Evolutionary conservation across 2,888 invertebrate species (phyloP).

Genomic region (Pachydiplax longipennis): DNA sequence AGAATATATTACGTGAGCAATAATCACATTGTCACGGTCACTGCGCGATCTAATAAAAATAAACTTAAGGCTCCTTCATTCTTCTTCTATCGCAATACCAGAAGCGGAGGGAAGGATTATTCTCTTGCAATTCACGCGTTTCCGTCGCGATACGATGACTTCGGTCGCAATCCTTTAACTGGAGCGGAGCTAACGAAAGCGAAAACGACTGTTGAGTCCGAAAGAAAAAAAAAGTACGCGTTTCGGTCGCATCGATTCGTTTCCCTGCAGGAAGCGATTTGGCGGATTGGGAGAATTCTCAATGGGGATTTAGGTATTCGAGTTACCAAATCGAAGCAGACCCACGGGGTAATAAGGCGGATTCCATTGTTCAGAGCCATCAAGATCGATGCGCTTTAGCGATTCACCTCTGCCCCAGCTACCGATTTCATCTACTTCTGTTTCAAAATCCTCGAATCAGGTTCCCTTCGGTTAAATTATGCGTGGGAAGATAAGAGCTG

Average conservation of each 20-base stretch:
- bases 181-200: not conserved
- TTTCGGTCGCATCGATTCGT: not conserved
- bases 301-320: not conserved
- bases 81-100: not conserved
- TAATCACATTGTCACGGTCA: not conserved
- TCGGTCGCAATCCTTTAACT: not conserved
- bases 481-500: not conserved
- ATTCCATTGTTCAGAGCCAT: not conserved
- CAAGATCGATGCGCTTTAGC: not conserved
- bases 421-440: not conserved
- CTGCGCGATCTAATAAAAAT: not conserved
- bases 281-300: not conserved
- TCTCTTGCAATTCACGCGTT: not conserved
- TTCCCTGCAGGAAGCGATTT: not conserved
- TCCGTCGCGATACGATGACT: not conserved
- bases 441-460: not conserved
- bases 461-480: not conserved
- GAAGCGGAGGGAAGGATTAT: not conserved
- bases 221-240: not conserved
- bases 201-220: not conserved
- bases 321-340: not conserved
- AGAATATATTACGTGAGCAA: not conserved
- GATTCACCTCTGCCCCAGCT: not conserved
- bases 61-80: not conserved
- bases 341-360: not conserved